Evolutionary conservation across 2,888 invertebrate species (phyloP).

Genomic region (Ophion costatus): DNA sequence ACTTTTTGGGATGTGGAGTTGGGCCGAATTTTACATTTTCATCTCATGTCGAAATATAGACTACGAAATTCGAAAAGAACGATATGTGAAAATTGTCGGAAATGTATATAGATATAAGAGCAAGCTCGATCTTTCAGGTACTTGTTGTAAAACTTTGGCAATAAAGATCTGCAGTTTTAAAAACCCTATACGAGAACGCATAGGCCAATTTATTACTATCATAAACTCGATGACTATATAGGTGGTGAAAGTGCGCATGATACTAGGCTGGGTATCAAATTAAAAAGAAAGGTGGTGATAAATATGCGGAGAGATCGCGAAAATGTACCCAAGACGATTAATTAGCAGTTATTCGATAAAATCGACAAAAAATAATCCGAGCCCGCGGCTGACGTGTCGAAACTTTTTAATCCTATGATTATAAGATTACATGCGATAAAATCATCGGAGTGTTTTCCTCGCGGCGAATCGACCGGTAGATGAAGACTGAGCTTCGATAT

Average conservation of each 20-base stretch:
- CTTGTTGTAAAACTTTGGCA: slow-evolving; percentile 42
- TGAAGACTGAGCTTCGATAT: background rate
- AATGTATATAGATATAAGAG: slow-evolving; percentile 11
- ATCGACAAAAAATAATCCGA: background rate
- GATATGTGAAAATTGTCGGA: background rate
- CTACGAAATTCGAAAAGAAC: background rate
- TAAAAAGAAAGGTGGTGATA: background rate
- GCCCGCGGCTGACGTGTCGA: background rate
- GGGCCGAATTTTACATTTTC: too few relatives aligned
- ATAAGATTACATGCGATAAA: background rate
- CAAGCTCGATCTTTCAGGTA: slow-evolving; percentile 29
- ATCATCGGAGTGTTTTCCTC: background rate
- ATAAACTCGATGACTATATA: slow-evolving; percentile 53
- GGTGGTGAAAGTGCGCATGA: slow-evolving; percentile 51
- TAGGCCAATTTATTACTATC: slow-evolving; percentile 59
- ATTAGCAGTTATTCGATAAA: slow-evolving; percentile 5
- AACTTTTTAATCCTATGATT: background rate
- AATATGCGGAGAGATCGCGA: slow-evolving; percentile 34
- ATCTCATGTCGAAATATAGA: background rate
- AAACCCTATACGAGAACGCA: slow-evolving; percentile 44
- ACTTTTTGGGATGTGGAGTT: too few relatives aligned
- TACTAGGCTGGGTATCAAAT: slow-evolving; percentile 20
- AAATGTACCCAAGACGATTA: slow-evolving; percentile 25
- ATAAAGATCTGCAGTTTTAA: slow-evolving; percentile 52
- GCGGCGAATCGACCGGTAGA: background rate